Evolutionary conservation across 2,888 invertebrate genomes (phyloP).

Genomic region (Acanthosepion esculentum): DNA sequence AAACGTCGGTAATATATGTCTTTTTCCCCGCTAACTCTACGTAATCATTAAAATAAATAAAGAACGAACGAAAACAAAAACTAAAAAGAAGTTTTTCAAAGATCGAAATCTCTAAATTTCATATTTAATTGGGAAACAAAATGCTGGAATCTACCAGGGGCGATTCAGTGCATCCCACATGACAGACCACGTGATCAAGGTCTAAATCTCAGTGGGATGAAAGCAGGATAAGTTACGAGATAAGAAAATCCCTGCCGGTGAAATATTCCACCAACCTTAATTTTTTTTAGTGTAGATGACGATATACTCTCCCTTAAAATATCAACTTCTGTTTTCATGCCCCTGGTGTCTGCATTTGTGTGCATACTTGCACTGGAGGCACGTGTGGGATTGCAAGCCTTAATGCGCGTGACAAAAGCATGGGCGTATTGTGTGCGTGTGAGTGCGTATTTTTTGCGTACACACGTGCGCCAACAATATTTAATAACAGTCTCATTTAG

Average conservation of each 20-base stretch:
- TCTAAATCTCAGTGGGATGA: neutral
- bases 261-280: neutral
- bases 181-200: neutral
- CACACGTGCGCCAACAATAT: too few species aligned
- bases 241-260: neutral
- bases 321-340: neutral
- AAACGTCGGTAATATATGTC: neutral
- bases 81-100: neutral
- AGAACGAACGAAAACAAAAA: neutral
- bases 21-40: neutral
- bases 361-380: neutral
- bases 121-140: constrained; percentile 33
- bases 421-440: neutral
- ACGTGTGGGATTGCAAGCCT: neutral
- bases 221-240: neutral
- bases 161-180: neutral
- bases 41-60: neutral
- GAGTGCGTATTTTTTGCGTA: neutral
- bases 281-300: neutral
- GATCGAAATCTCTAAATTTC: constrained; percentile 17
- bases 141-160: neutral
- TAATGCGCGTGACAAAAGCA: neutral
- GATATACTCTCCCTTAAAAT: neutral
- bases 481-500: too few species aligned
- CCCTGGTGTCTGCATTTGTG: neutral